Conservation (phyloP, 2,888 invertebrate genomes). For the Serripes groenlandicus region DNA sequence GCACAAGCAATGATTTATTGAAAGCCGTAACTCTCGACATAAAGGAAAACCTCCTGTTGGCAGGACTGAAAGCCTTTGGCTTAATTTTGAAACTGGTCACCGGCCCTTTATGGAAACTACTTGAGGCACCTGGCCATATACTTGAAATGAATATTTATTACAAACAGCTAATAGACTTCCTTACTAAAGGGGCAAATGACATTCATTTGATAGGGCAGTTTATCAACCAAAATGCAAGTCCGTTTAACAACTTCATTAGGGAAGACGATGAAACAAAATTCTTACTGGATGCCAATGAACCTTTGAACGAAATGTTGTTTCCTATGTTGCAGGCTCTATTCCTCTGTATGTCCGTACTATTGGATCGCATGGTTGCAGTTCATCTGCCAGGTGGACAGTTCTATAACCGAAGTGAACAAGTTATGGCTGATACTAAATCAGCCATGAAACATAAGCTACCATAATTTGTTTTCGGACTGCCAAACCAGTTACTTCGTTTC, state of each 20-base stretch:
- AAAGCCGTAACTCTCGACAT: slow-evolving; percentile 53
- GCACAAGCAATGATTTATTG: slow-evolving; percentile 32
- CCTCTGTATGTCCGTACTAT: slow-evolving; percentile 34
- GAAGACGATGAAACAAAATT: slow-evolving; percentile 4
- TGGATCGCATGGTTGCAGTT: slow-evolving; percentile 36
- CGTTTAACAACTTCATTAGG: slow-evolving; percentile 27
- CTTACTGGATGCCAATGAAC: slow-evolving; percentile 24
- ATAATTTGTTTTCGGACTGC: slow-evolving; percentile 60
- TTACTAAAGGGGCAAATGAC: slow-evolving; percentile 35
- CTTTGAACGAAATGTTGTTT: slow-evolving; percentile 16
- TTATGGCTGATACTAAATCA: slow-evolving; percentile 33
- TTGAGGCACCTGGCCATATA: slow-evolving; percentile 48
- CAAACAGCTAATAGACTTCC: slow-evolving; percentile 43
- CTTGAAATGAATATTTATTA: slow-evolving; percentile 51
- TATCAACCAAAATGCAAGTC: slow-evolving; percentile 27
- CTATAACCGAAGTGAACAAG: slow-evolving; percentile 23
- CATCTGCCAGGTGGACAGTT: slow-evolving; percentile 53
- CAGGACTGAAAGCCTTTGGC: slow-evolving; percentile 47
- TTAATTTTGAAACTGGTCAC: slow-evolving; percentile 45
- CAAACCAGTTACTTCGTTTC: slow-evolving; percentile 54
- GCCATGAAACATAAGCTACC: slow-evolving; percentile 61
- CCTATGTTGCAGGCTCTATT: slow-evolving; percentile 37
- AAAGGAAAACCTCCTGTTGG: slow-evolving; percentile 37
- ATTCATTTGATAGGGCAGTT: slow-evolving; percentile 28
- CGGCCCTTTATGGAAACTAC: slow-evolving; percentile 49